Conservation (phyloP, 2,888 invertebrate genomes). For the Bimastos eiseni region DNA sequence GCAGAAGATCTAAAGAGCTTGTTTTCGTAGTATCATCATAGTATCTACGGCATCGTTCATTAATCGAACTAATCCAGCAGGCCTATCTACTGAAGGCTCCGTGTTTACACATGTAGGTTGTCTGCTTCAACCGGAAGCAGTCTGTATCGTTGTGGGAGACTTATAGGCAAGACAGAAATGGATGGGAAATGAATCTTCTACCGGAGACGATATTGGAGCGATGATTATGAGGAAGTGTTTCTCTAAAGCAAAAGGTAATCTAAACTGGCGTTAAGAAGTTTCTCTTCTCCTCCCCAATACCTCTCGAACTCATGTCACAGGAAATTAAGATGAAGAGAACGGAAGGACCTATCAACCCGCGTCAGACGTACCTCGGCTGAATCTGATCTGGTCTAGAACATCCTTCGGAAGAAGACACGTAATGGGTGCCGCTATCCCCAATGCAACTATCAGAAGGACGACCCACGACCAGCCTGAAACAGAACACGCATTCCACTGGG, state of each 20-base stretch:
- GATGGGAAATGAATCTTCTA: neutral
- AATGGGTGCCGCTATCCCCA: neutral
- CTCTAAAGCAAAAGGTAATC: neutral
- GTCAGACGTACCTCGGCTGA: slow-evolving; percentile 8
- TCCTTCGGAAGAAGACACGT: neutral
- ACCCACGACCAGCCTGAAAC: neutral
- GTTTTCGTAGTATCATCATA: too few relatives aligned
- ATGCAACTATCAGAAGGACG: neutral
- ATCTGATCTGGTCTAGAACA: slow-evolving; percentile 22
- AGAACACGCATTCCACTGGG: neutral
- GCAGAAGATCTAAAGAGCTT: too few relatives aligned
- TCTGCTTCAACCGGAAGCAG: neutral
- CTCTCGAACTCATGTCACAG: neutral
- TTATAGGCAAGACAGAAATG: neutral
- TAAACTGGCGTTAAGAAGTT: neutral
- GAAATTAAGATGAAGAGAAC: neutral
- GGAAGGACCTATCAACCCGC: neutral
- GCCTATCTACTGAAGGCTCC: too few relatives aligned
- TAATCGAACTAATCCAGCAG: too few relatives aligned
- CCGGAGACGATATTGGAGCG: neutral
- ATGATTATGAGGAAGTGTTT: too few relatives aligned
- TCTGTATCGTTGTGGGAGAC: neutral
- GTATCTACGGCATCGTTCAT: too few relatives aligned
- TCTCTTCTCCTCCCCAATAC: neutral
- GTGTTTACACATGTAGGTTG: too few relatives aligned